These are phyloP conservation scores for Smittia sp. DNA, from an alignment of 2,888 invertebrate genomes.

Conservation along the genomic window DNA sequence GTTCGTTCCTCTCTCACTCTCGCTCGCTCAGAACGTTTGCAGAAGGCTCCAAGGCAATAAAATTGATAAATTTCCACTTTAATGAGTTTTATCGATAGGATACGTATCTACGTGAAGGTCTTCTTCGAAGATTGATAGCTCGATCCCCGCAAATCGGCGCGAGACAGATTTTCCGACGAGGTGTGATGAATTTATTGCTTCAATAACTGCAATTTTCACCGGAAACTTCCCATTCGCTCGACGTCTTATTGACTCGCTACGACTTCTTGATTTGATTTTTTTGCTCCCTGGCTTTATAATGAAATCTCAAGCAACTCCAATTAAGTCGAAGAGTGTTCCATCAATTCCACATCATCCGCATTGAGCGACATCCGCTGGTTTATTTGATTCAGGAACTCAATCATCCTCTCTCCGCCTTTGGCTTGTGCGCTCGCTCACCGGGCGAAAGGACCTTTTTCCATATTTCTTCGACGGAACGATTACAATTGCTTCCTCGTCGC, in stretches of 20 bases:
- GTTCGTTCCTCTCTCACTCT: no score
- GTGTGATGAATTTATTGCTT: neutral
- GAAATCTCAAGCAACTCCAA: no score
- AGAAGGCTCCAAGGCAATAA: neutral
- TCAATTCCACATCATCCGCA: no score
- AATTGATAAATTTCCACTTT: conserved; percentile 8
- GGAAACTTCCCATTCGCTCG: no score
- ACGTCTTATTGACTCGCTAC: no score
- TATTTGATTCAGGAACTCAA: no score
- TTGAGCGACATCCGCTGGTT: no score
- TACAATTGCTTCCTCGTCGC: neutral
- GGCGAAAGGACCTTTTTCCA: neutral
- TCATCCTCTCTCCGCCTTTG: no score
- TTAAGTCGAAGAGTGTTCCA: no score
- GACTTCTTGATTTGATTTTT: neutral
- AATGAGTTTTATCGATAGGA: conserved; percentile 7
- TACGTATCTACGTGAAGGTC: neutral
- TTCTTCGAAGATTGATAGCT: conserved; percentile 3
- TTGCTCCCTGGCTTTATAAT: neutral
- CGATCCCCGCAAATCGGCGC: neutral
- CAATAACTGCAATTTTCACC: no score
- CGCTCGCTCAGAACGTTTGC: no score
- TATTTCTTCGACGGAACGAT: neutral
- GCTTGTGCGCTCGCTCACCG: neutral
- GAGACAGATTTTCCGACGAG: neutral